A percentile compares a stretch with the other conserved stretches of the same genome.
Conservation (phyloP, 2,113 vertebrate species). For the Probosciger aterrimus region DNA sequence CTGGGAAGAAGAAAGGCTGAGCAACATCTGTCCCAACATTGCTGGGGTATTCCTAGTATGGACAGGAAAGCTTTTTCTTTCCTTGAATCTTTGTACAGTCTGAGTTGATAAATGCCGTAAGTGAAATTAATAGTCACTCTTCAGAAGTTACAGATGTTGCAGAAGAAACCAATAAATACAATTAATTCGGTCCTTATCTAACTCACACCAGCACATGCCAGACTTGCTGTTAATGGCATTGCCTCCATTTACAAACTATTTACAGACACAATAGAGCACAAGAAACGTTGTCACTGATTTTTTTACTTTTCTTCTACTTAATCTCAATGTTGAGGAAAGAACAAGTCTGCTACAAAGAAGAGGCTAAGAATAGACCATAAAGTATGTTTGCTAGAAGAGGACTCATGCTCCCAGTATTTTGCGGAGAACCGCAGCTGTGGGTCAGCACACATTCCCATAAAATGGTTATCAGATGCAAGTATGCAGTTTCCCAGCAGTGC, state of each 20-base stretch:
- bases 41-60: background rate
- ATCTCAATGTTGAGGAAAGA: background rate
- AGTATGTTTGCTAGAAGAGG: slow-evolving; percentile 20
- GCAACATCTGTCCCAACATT: background rate
- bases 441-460: slow-evolving; percentile 65
- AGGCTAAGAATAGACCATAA: slow-evolving; percentile 28
- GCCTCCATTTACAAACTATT: background rate
- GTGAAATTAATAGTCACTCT: background rate
- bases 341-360: background rate
- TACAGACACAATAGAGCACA: background rate
- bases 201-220: background rate
- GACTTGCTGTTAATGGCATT: background rate
- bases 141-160: background rate
- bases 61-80: background rate
- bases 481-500: slow-evolving; percentile 53
- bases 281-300: background rate
- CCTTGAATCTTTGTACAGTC: background rate
- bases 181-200: background rate
- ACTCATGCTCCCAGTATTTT: slow-evolving; percentile 51
- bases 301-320: background rate
- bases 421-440: slow-evolving; percentile 53
- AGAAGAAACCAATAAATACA: background rate
- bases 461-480: slow-evolving; percentile 64
- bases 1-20: background rate
- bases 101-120: background rate